Percentiles rank a stretch among this genome's conserved stretches.
phyloP scores from a whole-genome alignment of 2,113 vertebrate species.

The Neopipo cinnamomea region DNA sequence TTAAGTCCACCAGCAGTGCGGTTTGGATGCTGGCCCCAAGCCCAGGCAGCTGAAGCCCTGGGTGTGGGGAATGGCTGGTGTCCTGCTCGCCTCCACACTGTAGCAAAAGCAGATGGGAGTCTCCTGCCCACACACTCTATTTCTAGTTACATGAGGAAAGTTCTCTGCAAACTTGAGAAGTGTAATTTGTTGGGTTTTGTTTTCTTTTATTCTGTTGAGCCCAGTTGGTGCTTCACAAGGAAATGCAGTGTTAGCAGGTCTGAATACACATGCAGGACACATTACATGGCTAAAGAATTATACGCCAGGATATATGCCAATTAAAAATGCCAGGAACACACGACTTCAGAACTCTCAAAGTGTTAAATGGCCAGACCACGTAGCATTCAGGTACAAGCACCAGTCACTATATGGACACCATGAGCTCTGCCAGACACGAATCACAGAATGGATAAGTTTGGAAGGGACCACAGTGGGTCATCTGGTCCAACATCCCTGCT shows the following conservation, averaged over 20 bases:
- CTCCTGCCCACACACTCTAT: background rate
- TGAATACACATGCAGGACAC: background rate
- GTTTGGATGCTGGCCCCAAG: background rate
- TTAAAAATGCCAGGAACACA: background rate
- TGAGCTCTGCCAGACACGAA: background rate
- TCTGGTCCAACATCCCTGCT: background rate
- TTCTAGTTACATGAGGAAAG: background rate
- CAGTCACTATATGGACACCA: accelerated
- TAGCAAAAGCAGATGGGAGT: background rate
- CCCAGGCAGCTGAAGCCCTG: background rate
- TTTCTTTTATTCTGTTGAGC: background rate
- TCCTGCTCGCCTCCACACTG: background rate
- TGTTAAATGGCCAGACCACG: background rate
- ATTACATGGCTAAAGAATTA: background rate
- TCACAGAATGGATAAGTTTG: no score
- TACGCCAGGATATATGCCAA: no score
- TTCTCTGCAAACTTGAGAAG: background rate
- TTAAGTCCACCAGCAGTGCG: background rate
- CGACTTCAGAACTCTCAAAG: background rate
- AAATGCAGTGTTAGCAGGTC: background rate
- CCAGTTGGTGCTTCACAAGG: background rate
- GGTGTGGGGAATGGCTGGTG: background rate
- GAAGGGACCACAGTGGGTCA: background rate
- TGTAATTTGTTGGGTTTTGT: background rate
- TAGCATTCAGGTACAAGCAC: background rate